Conservation (phyloP, 2,797 vertebrate genomes). For the Adrianichthys oophorus region DNA sequence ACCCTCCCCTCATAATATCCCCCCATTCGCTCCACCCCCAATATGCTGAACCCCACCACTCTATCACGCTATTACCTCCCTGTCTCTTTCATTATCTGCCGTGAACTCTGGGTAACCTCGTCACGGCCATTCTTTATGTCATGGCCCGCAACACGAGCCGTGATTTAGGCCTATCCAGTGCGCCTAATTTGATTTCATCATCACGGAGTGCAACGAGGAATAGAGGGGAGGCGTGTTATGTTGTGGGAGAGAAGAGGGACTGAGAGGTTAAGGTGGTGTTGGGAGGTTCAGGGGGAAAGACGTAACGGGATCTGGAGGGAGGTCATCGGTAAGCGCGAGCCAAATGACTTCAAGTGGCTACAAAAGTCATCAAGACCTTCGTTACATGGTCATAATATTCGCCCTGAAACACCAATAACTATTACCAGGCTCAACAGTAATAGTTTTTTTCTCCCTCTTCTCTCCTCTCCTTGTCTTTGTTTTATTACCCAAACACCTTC, state of each 20-base stretch:
- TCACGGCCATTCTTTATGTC: constrained; percentile 86
- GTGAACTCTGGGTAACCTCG: constrained; percentile 87
- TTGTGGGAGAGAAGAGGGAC: constrained; percentile 35
- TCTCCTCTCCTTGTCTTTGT: constrained; percentile 21
- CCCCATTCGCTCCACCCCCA: constrained; percentile 67
- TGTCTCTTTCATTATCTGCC: constrained; percentile 86
- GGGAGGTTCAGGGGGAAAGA: constrained; percentile 52
- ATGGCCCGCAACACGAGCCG: constrained; percentile 74
- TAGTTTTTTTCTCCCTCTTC: constrained; percentile 52
- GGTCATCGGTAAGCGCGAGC: constrained; percentile 78
- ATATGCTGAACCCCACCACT: constrained; percentile 81
- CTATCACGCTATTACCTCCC: constrained; percentile 83
- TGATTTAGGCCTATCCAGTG: constrained; percentile 85
- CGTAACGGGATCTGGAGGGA: constrained; percentile 62
- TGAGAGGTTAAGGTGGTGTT: constrained; percentile 44
- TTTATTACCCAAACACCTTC: not conserved
- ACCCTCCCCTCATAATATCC: constrained; percentile 77
- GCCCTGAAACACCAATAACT: constrained; percentile 83
- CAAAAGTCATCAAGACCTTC: constrained; percentile 83
- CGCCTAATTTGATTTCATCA: constrained; percentile 87
- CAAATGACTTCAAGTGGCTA: constrained; percentile 81
- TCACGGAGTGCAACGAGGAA: constrained; percentile 62
- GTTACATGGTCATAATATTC: constrained; percentile 83
- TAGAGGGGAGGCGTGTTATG: constrained; percentile 41
- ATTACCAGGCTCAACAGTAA: constrained; percentile 76